A percentile compares a stretch with the other conserved stretches of the same genome.
phyloP scores from a whole-genome alignment of 2,888 invertebrate species.

The Leucophora obtusa region DNA sequence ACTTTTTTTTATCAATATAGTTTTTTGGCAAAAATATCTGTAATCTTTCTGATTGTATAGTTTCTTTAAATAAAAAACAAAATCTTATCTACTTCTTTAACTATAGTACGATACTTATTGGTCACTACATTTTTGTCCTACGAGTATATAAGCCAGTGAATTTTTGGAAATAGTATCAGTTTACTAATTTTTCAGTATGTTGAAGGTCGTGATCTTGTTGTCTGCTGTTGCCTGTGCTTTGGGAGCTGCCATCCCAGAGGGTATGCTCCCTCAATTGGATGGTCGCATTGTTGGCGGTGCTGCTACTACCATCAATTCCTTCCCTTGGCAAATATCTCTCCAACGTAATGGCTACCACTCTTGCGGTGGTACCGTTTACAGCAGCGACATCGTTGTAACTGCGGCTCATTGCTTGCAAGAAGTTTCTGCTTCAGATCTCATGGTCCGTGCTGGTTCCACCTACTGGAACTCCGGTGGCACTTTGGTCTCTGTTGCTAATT shows the following conservation, averaged over 20 bases:
- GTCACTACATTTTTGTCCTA: too few species aligned
- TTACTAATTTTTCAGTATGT: slow-evolving; percentile 58
- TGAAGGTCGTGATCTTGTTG: slow-evolving; percentile 64
- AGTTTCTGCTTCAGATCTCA: slow-evolving; percentile 35
- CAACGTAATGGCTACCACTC: slow-evolving; percentile 78
- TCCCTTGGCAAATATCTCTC: slow-evolving; percentile 74
- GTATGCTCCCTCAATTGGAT: slow-evolving; percentile 71
- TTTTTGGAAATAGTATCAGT: too few species aligned
- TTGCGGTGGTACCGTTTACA: slow-evolving; percentile 81
- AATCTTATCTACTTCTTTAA: too few species aligned
- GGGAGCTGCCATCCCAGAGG: slow-evolving; percentile 69
- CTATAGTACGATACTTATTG: too few species aligned
- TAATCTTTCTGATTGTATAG: too few species aligned
- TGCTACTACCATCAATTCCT: slow-evolving; percentile 66
- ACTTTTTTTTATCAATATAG: too few species aligned
- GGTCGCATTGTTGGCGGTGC: slow-evolving; percentile 76
- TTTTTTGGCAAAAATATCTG: too few species aligned
- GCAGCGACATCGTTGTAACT: slow-evolving; percentile 79
- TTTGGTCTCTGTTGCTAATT: slow-evolving; percentile 67
- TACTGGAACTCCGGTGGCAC: slow-evolving; percentile 75
- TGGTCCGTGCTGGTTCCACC: slow-evolving; percentile 68
- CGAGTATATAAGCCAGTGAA: too few species aligned
- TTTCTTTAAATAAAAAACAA: too few species aligned
- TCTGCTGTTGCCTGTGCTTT: slow-evolving; percentile 67
- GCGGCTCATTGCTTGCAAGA: slow-evolving; percentile 81